phyloP scores from a whole-genome alignment of 2,797 vertebrate species.

The Tinamus major region DNA sequence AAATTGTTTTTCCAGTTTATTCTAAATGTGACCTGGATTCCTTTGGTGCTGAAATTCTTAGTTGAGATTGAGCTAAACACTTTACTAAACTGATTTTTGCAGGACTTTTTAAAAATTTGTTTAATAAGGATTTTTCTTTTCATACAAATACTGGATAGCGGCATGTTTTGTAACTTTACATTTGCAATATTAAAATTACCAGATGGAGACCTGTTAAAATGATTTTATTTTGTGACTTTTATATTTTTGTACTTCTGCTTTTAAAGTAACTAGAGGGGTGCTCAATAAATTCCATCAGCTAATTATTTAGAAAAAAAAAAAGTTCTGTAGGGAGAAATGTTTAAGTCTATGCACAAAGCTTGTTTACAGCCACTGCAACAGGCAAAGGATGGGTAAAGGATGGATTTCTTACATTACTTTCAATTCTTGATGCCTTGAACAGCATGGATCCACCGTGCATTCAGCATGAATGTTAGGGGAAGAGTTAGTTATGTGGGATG shows the following conservation, averaged over 20 bases:
- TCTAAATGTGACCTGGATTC: conserved; percentile 1
- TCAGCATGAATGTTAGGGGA: not conserved
- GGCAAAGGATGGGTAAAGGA: not conserved
- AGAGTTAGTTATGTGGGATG: not conserved
- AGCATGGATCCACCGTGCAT: not conserved
- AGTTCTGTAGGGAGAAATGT: not conserved
- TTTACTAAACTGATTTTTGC: not conserved
- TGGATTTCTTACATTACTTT: not conserved
- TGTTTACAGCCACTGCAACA: not conserved
- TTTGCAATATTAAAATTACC: conserved; percentile 51
- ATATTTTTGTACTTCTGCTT: conserved; percentile 45
- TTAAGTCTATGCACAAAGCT: not conserved
- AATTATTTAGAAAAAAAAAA: conserved; percentile 48
- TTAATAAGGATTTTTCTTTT: not conserved
- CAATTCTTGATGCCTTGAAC: not conserved
- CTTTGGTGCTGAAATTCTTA: not conserved
- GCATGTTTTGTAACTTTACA: not conserved
- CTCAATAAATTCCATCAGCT: conserved; percentile 52
- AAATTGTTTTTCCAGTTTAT: not conserved
- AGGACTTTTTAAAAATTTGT: not conserved
- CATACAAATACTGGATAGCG: not conserved
- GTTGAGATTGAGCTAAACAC: not conserved
- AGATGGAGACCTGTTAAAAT: conserved; percentile 44
- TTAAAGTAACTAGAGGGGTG: conserved; percentile 42
- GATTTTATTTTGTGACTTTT: not conserved